Evolutionary conservation across 2,888 invertebrate genomes (phyloP).

Genomic region (Parasteatoda lunata): DNA sequence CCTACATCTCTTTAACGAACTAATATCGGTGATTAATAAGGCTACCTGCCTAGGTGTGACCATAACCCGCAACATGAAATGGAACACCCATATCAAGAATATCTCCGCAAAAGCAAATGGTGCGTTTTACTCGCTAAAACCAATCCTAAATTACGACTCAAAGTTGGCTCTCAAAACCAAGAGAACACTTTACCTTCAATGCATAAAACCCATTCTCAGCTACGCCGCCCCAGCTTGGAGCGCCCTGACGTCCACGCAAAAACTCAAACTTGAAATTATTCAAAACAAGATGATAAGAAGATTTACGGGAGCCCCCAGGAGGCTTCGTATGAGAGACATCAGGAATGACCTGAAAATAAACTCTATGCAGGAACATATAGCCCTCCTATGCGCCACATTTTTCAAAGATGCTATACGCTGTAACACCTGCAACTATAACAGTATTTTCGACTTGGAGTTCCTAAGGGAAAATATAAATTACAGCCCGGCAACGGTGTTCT

Average conservation of each 20-base stretch:
- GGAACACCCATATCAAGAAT: not conserved
- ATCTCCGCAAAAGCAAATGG: not conserved
- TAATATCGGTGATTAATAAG: not conserved
- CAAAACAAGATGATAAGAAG: no score
- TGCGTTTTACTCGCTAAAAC: not conserved
- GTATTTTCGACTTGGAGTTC: no score
- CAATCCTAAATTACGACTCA: not conserved
- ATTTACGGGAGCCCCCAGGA: no score
- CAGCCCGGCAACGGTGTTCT: no score
- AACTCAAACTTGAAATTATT: no score
- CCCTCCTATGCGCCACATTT: no score
- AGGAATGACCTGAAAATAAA: no score
- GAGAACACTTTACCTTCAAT: not conserved
- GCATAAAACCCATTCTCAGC: not conserved
- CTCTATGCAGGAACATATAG: no score
- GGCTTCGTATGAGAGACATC: no score
- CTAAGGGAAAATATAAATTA: no score
- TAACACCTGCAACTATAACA: no score
- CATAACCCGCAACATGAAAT: not conserved
- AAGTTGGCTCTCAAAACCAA: not conserved
- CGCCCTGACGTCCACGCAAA: not conserved
- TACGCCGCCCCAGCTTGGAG: not conserved
- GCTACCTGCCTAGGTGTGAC: not conserved
- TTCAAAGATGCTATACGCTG: no score
- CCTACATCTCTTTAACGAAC: not conserved